Conservation (phyloP, 2,113 vertebrate species). For the Cyphomyrus discorhynchus region DNA sequence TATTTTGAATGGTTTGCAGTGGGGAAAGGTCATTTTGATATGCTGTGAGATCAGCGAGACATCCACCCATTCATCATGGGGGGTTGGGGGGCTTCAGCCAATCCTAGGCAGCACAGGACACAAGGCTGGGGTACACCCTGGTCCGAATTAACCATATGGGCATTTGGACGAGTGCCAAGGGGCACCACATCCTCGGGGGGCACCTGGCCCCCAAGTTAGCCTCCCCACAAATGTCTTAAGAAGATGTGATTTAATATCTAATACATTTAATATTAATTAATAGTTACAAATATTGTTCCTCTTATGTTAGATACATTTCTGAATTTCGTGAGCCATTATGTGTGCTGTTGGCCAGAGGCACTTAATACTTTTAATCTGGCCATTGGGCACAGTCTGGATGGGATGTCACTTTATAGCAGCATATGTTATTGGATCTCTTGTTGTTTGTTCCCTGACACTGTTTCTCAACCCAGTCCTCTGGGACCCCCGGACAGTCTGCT, state of each 20-base stretch:
- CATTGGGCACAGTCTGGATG: background rate
- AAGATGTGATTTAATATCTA: background rate
- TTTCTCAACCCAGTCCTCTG: background rate
- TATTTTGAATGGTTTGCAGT: background rate
- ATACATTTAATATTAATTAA: background rate
- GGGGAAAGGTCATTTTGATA: background rate
- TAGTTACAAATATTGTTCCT: background rate
- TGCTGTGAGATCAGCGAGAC: background rate
- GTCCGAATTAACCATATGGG: background rate
- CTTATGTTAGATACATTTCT: background rate
- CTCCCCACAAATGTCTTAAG: background rate
- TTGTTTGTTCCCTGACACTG: background rate
- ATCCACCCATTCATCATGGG: background rate
- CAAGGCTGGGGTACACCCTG: background rate
- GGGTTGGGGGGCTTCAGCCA: background rate
- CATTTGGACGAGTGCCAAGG: background rate
- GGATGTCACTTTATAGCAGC: background rate
- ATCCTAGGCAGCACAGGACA: background rate
- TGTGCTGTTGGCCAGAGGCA: background rate
- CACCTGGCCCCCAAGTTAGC: background rate
- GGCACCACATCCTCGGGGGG: background rate
- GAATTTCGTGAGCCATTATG: background rate
- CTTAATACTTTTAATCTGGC: background rate
- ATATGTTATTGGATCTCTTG: background rate
- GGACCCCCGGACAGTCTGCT: background rate